These are phyloP conservation scores for Cladorhizidae sp. DNA, from an alignment of 37 sponge, comb jelly and placozoan species.

Conservation along the genomic window DNA sequence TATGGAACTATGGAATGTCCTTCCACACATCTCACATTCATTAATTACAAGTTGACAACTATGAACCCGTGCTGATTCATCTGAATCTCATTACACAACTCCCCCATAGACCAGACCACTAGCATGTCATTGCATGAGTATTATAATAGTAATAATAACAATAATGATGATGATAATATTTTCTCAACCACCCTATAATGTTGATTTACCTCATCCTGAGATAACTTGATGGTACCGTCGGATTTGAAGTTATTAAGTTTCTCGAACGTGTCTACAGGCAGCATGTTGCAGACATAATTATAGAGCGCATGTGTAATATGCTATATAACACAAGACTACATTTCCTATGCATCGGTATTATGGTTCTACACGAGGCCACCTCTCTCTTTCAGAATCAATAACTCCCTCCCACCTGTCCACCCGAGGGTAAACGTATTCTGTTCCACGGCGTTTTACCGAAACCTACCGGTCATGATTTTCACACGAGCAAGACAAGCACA, in stretches of 20 bases:
- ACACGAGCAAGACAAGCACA: conserved; percentile 64
- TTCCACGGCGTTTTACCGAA: background rate
- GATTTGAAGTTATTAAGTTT: conserved; percentile 4
- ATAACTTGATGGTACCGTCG: background rate
- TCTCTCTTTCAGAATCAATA: background rate
- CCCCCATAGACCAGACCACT: too few species aligned
- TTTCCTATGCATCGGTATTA: background rate
- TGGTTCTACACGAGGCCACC: background rate
- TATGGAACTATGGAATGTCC: too few species aligned
- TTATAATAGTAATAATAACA: too few species aligned
- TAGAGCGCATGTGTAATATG: too few species aligned
- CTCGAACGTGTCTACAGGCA: conserved; percentile 32
- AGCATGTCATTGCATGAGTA: too few species aligned
- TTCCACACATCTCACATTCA: too few species aligned
- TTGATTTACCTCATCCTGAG: conserved; percentile 37
- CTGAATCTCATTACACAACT: too few species aligned
- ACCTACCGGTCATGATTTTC: conserved; percentile 69
- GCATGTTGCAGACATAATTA: background rate
- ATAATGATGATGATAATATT: background rate
- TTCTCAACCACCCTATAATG: background rate
- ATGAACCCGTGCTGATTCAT: too few species aligned
- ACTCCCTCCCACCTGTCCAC: background rate
- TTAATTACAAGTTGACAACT: too few species aligned
- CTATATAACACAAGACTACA: background rate
- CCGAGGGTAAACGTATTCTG: background rate